A percentile compares a stretch with the other conserved stretches of the same genome.
Evolutionary conservation across 2,888 invertebrate species (phyloP).

Genomic region (Caenorhabditis becei): DNA sequence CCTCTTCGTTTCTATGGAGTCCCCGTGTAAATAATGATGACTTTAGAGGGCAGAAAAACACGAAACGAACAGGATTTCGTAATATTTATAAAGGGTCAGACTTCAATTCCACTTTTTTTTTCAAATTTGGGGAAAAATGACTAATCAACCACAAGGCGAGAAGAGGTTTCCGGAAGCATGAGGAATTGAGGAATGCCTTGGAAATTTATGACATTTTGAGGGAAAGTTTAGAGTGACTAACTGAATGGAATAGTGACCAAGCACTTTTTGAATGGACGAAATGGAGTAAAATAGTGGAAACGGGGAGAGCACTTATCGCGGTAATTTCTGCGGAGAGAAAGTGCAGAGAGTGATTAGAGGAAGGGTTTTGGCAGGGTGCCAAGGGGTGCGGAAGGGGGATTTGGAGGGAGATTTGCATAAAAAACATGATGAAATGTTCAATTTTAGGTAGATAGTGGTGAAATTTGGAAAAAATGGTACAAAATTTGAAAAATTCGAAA

Average conservation of each 20-base stretch:
- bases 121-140: no score
- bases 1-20: slow-evolving; percentile 37
- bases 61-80: slow-evolving; percentile 18
- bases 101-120: slow-evolving; percentile 9
- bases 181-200: no score
- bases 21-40: slow-evolving; percentile 36
- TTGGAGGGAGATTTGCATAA: no score
- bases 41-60: background rate
- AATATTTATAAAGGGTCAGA: background rate
- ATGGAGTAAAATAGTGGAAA: background rate
- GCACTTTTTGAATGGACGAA: slow-evolving; percentile 23
- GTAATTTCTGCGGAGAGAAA: slow-evolving; percentile 25
- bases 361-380: background rate
- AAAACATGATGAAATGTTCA: no score
- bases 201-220: no score
- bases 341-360: background rate
- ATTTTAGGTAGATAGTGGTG: no score
- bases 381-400: background rate
- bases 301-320: slow-evolving; percentile 19
- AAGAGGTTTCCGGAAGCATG: no score
- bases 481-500: no score
- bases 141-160: no score
- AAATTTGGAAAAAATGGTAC: no score
- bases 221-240: no score
- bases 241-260: slow-evolving; percentile 10